phyloP scores from a whole-genome alignment of 2,113 vertebrate species.

The Anser brachyrhynchus region DNA sequence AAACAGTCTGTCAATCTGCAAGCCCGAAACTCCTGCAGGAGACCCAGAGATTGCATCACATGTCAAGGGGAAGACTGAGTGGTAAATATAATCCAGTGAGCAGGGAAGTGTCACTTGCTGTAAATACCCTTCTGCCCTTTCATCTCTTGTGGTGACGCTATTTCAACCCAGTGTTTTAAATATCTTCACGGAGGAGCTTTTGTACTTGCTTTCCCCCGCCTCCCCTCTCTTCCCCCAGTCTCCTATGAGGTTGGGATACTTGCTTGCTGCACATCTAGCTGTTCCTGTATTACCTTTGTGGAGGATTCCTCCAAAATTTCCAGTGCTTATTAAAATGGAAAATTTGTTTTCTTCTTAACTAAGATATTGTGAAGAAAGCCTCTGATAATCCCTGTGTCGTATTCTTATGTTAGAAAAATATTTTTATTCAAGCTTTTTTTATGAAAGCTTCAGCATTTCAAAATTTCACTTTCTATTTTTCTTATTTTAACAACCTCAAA shows the following conservation, averaged over 20 bases:
- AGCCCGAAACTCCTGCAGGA: not conserved
- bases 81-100: not conserved
- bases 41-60: not conserved
- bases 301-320: not conserved
- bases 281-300: not conserved
- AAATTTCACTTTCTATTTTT: not conserved
- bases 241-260: not conserved
- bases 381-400: not conserved
- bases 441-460: not conserved
- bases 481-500: not conserved
- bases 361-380: not conserved
- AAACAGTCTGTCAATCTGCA: conserved; percentile 11
- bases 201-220: not conserved
- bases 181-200: not conserved
- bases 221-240: not conserved
- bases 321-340: not conserved
- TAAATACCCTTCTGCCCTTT: not conserved
- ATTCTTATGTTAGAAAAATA: not conserved
- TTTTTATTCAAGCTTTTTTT: not conserved
- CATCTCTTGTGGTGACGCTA: not conserved
- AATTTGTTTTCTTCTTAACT: not conserved
- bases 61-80: not conserved
- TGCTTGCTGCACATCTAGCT: not conserved
- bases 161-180: not conserved
- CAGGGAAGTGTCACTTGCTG: not conserved